phyloP scores from a whole-genome alignment of 2,113 vertebrate genomes.

The Albula glossodonta region DNA sequence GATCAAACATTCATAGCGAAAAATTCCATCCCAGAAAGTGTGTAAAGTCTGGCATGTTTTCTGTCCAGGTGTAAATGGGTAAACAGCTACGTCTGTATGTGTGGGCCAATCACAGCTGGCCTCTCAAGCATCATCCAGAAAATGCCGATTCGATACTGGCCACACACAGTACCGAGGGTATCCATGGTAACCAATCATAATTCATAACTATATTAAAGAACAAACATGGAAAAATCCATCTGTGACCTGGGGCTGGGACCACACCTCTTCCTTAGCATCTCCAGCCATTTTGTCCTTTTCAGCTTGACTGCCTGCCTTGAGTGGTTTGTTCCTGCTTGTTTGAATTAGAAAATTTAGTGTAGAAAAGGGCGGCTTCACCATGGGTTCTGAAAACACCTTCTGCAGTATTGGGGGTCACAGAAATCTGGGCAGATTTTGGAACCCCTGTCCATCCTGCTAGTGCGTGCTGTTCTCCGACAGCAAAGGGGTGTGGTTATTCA shows the following conservation, averaged over 20 bases:
- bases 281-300: not conserved
- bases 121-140: too few relatives aligned
- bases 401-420: not conserved
- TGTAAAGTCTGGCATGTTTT: not conserved
- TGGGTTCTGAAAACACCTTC: not conserved
- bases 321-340: not conserved
- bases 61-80: not conserved
- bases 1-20: not conserved
- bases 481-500: slow-evolving; percentile 56
- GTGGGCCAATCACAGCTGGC: not conserved
- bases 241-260: too few relatives aligned
- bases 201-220: not conserved
- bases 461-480: slow-evolving; percentile 41
- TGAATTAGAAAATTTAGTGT: not conserved
- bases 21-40: not conserved
- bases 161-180: not conserved
- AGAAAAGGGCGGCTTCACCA: not conserved
- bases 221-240: not conserved
- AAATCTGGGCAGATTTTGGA: not conserved
- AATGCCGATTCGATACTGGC: too few relatives aligned
- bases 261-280: too few relatives aligned
- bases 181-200: not conserved
- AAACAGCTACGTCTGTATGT: not conserved
- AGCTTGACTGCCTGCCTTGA: not conserved
- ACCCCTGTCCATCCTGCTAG: slow-evolving; percentile 37